phyloP scores from a whole-genome alignment of 2,113 vertebrate genomes.

The Brachionichthys hirsutus region DNA sequence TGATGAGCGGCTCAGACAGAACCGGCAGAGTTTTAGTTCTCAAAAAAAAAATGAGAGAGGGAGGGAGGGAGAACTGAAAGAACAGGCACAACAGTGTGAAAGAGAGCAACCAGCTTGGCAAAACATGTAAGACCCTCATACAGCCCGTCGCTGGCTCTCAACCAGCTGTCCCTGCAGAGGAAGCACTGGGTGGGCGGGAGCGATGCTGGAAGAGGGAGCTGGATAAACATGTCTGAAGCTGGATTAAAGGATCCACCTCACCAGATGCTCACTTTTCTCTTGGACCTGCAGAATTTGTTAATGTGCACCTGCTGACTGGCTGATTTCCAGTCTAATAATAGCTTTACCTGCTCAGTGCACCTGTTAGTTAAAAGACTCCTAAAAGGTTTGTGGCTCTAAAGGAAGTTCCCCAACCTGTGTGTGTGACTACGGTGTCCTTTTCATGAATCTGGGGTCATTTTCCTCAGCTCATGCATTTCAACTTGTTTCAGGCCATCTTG shows the following conservation, averaged over 20 bases:
- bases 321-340: not conserved
- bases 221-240: constrained; percentile 49
- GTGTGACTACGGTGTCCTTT: too few relatives aligned
- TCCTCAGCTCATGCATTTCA: not conserved
- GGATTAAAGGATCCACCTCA: constrained; percentile 21
- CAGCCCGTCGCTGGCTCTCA: constrained; percentile 29
- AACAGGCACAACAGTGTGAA: not conserved
- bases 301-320: constrained; percentile 7
- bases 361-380: not conserved
- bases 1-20: constrained; percentile 19
- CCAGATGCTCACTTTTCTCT: constrained; percentile 52
- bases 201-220: not conserved
- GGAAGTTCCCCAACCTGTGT: too few relatives aligned
- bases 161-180: constrained; percentile 32
- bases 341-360: constrained; percentile 8
- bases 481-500: constrained; percentile 37
- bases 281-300: constrained; percentile 25
- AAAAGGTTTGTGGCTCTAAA: too few relatives aligned
- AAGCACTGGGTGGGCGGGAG: constrained; percentile 18
- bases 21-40: constrained; percentile 9
- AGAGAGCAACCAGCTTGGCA: constrained; percentile 16
- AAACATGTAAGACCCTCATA: constrained; percentile 22
- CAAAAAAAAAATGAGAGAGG: constrained; percentile 5
- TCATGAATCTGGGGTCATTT: not conserved
- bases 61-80: constrained; percentile 7